Conservation (phyloP, 2,888 invertebrate genomes). For the Trissolcus brochymenae region DNA sequence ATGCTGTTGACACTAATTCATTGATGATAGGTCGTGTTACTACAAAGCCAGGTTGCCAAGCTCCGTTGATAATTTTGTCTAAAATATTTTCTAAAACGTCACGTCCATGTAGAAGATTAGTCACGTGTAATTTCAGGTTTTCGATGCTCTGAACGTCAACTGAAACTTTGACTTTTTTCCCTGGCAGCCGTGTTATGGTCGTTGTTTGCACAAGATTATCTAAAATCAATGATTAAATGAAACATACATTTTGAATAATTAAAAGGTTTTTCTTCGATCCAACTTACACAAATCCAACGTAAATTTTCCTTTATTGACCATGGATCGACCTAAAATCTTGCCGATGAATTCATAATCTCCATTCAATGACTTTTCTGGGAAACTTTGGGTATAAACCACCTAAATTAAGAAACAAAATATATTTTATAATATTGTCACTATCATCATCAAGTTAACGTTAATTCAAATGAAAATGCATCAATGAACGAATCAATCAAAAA, state of each 20-base stretch:
- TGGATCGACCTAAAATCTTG: conserved; percentile 79
- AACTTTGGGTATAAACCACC: conserved; percentile 87
- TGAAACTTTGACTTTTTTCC: conserved; percentile 80
- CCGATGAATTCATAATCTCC: conserved; percentile 84
- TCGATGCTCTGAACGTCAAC: conserved; percentile 86
- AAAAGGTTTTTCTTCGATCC: too few species aligned
- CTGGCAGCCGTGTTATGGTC: conserved; percentile 79
- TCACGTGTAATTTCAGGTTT: conserved; percentile 86
- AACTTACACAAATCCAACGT: conserved; percentile 83
- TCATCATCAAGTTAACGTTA: too few species aligned
- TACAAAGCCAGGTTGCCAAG: conserved; percentile 89
- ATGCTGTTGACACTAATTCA: conserved; percentile 88
- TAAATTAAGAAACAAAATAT: conserved; percentile 60
- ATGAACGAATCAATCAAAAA: not conserved
- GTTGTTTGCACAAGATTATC: conserved; percentile 81
- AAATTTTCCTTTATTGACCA: conserved; percentile 84
- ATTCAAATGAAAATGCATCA: not conserved
- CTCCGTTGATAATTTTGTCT: conserved; percentile 86
- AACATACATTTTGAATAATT: too few species aligned
- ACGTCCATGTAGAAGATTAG: conserved; percentile 83
- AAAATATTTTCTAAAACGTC: conserved; percentile 82
- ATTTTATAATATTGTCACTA: too few species aligned
- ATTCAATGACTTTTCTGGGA: conserved; percentile 86
- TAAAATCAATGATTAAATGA: conserved; percentile 51
- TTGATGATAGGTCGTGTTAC: conserved; percentile 87